phyloP scores from a whole-genome alignment of 2,888 invertebrate genomes.

The Choristoneura rosaceana region DNA sequence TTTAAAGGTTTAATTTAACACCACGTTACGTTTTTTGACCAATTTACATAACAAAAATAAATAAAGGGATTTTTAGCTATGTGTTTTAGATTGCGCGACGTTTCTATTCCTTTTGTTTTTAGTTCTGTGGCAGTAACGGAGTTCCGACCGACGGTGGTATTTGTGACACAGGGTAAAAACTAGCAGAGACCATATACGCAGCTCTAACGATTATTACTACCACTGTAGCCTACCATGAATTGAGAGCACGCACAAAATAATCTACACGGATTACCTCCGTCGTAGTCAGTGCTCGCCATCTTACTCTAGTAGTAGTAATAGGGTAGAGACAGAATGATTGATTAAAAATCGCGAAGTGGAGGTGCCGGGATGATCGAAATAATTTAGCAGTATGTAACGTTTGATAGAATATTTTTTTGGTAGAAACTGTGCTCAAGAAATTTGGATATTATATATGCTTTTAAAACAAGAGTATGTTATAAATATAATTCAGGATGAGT shows the following conservation, averaged over 20 bases:
- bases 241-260: constrained; percentile 9
- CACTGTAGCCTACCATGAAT: constrained; percentile 46
- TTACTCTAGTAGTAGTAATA: background rate
- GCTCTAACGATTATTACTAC: constrained; percentile 68
- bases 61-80: too few species aligned
- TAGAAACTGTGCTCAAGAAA: background rate
- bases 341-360: background rate
- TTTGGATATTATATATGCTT: too few species aligned
- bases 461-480: too few species aligned
- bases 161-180: constrained; percentile 68
- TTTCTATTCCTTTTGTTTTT: too few species aligned
- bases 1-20: too few species aligned
- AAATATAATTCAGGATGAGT: too few species aligned
- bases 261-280: background rate
- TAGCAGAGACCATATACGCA: constrained; percentile 66
- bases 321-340: background rate
- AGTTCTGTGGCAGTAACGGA: constrained; percentile 59
- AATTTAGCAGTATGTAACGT: background rate
- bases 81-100: too few species aligned
- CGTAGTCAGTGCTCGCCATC: background rate
- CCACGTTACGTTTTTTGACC: too few species aligned
- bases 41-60: too few species aligned
- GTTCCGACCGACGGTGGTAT: constrained; percentile 65
- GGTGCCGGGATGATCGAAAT: background rate
- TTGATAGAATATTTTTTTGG: background rate